Conservation (phyloP, 2,797 vertebrate genomes). For the Clarias fuscus region DNA sequence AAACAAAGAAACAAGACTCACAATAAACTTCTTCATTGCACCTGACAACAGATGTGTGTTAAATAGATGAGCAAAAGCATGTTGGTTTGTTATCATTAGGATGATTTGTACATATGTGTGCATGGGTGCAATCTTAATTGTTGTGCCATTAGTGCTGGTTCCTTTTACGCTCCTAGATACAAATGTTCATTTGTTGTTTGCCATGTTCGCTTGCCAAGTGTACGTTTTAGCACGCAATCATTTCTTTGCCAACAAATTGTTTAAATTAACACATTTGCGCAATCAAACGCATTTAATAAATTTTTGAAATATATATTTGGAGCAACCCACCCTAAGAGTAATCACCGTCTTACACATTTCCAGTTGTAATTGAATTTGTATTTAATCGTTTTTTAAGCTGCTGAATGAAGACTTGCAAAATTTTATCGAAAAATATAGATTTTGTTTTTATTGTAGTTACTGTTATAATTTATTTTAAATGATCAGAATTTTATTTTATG, state of each 20-base stretch:
- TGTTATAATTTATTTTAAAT: no score
- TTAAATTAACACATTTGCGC: background rate
- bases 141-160: background rate
- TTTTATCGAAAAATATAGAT: no score
- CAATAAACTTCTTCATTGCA: no score
- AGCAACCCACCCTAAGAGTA: background rate
- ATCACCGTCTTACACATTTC: background rate
- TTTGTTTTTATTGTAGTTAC: no score
- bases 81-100: no score
- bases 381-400: background rate
- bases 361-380: background rate
- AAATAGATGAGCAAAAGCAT: background rate
- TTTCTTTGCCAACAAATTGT: background rate
- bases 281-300: background rate
- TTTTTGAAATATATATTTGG: background rate
- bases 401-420: background rate
- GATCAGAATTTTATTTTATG: no score
- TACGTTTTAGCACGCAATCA: background rate
- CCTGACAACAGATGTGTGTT: background rate
- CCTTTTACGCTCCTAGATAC: background rate
- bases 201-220: background rate
- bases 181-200: background rate
- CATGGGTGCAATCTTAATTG: background rate
- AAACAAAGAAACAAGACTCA: background rate
- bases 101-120: background rate